Percentiles rank a stretch among this genome's conserved stretches.
Conservation (phyloP, 2,113 vertebrate genomes). For the Mobula hypostoma region DNA sequence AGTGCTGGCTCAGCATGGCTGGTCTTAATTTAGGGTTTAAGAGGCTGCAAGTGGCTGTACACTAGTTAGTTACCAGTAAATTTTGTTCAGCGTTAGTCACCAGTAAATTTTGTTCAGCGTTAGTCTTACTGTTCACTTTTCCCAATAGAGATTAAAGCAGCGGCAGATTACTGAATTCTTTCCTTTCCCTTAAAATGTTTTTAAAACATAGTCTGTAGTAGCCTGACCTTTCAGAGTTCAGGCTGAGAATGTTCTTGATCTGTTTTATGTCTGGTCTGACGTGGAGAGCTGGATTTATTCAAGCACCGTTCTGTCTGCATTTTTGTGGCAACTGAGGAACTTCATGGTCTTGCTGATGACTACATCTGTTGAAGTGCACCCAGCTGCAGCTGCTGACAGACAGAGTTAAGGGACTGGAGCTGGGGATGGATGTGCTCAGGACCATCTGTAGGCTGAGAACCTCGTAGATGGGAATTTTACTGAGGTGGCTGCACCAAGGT, state of each 20-base stretch:
- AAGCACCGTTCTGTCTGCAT: background rate
- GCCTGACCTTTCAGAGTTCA: background rate
- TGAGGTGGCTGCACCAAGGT: too few species aligned
- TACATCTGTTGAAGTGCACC: too few species aligned
- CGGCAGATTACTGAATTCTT: background rate
- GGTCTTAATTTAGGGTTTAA: background rate
- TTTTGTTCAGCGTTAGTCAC: background rate
- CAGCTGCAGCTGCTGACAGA: too few species aligned
- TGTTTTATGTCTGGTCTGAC: background rate
- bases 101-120: too few species aligned
- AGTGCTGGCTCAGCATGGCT: background rate
- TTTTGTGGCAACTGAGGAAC: background rate
- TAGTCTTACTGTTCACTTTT: background rate
- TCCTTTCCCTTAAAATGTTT: background rate
- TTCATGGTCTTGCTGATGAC: too few species aligned
- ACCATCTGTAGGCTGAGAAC: too few species aligned
- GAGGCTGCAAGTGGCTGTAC: background rate
- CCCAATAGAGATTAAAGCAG: background rate
- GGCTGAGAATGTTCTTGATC: background rate
- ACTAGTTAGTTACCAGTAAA: background rate
- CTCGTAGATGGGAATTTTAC: too few species aligned
- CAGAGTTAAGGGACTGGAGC: too few species aligned
- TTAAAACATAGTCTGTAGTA: background rate
- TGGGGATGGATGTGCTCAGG: too few species aligned
- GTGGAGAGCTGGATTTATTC: background rate